phyloP scores from a whole-genome alignment of 2,113 vertebrate species.

The Centrocercus urophasianus region DNA sequence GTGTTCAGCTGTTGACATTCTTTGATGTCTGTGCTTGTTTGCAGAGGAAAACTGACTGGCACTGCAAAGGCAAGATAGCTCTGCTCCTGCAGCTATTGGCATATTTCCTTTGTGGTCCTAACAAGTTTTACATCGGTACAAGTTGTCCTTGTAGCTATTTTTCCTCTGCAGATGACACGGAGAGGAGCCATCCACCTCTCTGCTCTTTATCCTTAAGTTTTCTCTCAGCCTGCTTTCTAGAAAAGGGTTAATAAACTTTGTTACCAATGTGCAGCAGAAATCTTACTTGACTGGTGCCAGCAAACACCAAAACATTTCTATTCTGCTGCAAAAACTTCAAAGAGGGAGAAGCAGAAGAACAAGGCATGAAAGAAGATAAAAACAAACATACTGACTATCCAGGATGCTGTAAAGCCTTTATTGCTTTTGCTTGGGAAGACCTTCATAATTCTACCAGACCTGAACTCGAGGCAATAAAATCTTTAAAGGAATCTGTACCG shows the following conservation, averaged over 20 bases:
- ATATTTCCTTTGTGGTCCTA: neutral
- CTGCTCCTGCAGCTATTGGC: neutral
- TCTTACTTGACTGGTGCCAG: neutral
- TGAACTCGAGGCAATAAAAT: slow-evolving; percentile 56
- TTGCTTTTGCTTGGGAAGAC: slow-evolving; percentile 47
- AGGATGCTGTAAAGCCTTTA: slow-evolving; percentile 66
- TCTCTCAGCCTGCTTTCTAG: neutral
- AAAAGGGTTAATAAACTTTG: neutral
- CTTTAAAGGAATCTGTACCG: slow-evolving; percentile 39
- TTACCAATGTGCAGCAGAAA: neutral
- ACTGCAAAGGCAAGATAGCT: neutral
- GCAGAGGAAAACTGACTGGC: neutral
- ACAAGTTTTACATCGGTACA: neutral
- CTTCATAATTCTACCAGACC: slow-evolving; percentile 54
- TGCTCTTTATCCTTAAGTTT: neutral
- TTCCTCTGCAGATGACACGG: neutral
- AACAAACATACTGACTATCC: slow-evolving; percentile 9
- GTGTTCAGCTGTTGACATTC: slow-evolving; percentile 61
- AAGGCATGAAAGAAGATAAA: slow-evolving; percentile 36
- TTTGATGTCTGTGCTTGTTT: slow-evolving; percentile 39
- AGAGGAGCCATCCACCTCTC: neutral
- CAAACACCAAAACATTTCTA: slow-evolving; percentile 12
- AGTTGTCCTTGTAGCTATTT: neutral
- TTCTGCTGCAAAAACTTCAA: neutral
- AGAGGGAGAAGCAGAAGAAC: slow-evolving; percentile 17